phyloP scores from a whole-genome alignment of 2,888 invertebrate genomes.

The Drosophila leonis region DNA sequence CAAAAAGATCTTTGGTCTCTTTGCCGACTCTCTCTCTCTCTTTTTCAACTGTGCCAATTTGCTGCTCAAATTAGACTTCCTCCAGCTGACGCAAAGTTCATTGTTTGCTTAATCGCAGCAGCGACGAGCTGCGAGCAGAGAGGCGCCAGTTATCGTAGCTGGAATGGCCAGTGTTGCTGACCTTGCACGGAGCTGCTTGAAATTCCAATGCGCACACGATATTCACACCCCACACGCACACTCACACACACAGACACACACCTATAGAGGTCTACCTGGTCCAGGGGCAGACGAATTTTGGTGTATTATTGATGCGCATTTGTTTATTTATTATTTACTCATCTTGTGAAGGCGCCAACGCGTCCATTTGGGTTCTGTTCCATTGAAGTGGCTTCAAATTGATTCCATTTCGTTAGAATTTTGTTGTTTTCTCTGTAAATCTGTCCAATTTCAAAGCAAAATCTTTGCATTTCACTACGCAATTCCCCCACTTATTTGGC shows the following conservation, averaged over 20 bases:
- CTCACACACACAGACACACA: not conserved
- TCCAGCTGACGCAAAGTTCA: slow-evolving; percentile 62
- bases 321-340: slow-evolving; percentile 36
- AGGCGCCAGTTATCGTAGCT: slow-evolving; percentile 20
- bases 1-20: slow-evolving; percentile 10
- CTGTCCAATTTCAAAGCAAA: slow-evolving; percentile 36
- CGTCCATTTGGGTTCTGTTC: slow-evolving; percentile 27
- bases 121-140: slow-evolving; percentile 1
- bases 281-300: not conserved
- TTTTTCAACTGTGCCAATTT: slow-evolving; percentile 7
- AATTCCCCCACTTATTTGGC: slow-evolving; percentile 29
- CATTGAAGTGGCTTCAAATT: slow-evolving; percentile 43
- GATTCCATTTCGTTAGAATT: slow-evolving; percentile 35
- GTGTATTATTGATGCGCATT: slow-evolving; percentile 41
- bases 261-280: not conserved
- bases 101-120: slow-evolving; percentile 57
- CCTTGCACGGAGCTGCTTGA: slow-evolving; percentile 41
- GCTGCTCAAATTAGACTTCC: slow-evolving; percentile 43
- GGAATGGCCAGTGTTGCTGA: slow-evolving; percentile 22
- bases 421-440: not conserved
- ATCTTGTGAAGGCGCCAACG: slow-evolving; percentile 23
- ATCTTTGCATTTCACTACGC: slow-evolving; percentile 13
- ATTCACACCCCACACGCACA: slow-evolving; percentile 10
- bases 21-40: not conserved
- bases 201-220: slow-evolving; percentile 38